phyloP scores from a whole-genome alignment of 2,888 invertebrate species.

The Ichneumon xanthorius region DNA sequence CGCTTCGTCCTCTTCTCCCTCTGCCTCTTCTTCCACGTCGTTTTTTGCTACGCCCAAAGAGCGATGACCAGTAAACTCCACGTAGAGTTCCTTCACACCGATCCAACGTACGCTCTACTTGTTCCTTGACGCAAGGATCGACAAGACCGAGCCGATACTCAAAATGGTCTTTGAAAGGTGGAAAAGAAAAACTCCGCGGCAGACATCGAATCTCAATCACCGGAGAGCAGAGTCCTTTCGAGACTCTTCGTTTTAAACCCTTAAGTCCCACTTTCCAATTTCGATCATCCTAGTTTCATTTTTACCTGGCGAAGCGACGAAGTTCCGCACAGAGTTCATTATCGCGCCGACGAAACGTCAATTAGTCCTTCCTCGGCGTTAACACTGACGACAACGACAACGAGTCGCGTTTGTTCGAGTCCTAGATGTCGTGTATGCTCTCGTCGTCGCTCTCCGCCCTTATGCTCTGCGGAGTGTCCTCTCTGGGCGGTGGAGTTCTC shows the following conservation, averaged over 20 bases:
- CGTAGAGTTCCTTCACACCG: conserved; percentile 5
- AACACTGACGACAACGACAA: conserved; percentile 22
- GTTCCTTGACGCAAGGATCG: neutral
- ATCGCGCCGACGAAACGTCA: neutral
- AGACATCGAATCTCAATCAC: neutral
- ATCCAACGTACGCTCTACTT: neutral
- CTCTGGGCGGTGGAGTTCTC: conserved; percentile 74
- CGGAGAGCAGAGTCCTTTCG: conserved; percentile 1
- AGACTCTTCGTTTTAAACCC: neutral
- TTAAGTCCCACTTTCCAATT: neutral
- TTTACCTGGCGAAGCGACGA: neutral
- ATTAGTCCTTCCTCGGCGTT: neutral
- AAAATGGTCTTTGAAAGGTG: neutral
- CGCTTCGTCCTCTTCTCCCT: conserved; percentile 12
- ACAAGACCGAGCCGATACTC: neutral
- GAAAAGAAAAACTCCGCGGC: neutral
- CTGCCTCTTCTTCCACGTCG: neutral
- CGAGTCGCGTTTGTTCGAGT: conserved; percentile 34
- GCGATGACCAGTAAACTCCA: neutral
- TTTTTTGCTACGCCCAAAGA: neutral
- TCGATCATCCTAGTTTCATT: neutral
- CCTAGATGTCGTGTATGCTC: conserved; percentile 84
- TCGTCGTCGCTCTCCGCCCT: conserved; percentile 83
- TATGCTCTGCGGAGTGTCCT: conserved; percentile 81
- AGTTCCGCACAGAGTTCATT: neutral